Evolutionary conservation across 2,797 vertebrate species (phyloP), one percentile per base, ranked within the genome.

Genomic region (Allobates femoralis): DNA sequence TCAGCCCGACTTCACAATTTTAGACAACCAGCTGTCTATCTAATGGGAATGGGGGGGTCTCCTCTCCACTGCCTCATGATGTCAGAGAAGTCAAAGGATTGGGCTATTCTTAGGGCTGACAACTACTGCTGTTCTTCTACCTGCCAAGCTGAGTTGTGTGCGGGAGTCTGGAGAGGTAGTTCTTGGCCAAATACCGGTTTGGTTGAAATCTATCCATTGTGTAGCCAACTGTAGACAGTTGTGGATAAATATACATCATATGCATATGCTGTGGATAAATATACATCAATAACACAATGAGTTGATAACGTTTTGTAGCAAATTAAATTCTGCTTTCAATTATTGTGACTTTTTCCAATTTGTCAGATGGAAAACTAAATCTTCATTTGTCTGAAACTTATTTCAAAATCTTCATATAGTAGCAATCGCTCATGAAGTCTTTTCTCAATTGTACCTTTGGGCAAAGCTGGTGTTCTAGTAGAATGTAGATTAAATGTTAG

Each of bases 281-380:
- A 46, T 1, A 73, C 2, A 37, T 10, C 11, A 23, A 8, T 10
- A 60, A n/a, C 11, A n/a, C 16, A 1, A 34, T 37, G 11, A 34
- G n/a, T 0, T 37, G 28, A 6, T 32, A 64, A 53, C 10, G 0
- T 58, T n/a, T 30, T 37, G 32, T 12, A 53, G 89, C 88, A 90
- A 91, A 84, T 76, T 85, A 88, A 80, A 85, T 79, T 88, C 87
- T 91, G 89, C 89, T 90, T 92, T 83, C 89, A 84, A 89, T 91
- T 90, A 91, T 86, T 89, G 71, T 87, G 88, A 90, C 88, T 85
- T 79, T 81, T 91, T 90, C 76, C 86, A 90, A 90, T 87, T 79
- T 79, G 64, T 84, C 46, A 46, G 78, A 32, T 83, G 81, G 60
- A 83, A 56, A 26, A 86, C 84, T 90, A 78, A 23, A 69, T 79